Evolutionary conservation across 2,797 vertebrate genomes (phyloP), one percentile per base, ranked within the genome.

Genomic region (Philypnodon macrostomus): DNA sequence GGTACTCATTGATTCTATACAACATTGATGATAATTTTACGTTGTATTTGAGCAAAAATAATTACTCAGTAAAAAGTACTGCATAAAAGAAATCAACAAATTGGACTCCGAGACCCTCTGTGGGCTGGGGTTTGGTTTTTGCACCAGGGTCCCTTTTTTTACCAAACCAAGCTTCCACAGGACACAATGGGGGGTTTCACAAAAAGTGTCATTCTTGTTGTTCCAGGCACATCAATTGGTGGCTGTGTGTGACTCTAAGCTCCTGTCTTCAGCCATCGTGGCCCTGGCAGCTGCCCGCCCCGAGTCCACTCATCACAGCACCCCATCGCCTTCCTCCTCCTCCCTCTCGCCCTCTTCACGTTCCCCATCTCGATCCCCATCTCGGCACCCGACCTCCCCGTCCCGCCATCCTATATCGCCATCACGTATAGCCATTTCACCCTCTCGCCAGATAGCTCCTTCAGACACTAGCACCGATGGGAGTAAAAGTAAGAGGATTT

Each of bases 221-320:
- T 61, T 38, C 2, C 70, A 99, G 97, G 95, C 95, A 2, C 89
- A 95, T 54, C 97, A 99, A 84, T 74, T 99, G 71, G 94, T 98
- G 73, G 95, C 92, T 0, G 96, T 93, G 39, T 99, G 97, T 26
- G 95, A 99, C 84, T 95, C 93, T 73, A 98, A 97, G 80, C 84
- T 99, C 41, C 83, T 99, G 72, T 93, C 93, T 53, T 92, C 89
- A 47, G 94, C 95, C 78, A 98, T 98, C 82, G 84, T 96, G 0
- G 93, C 94, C 18, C 87, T 98, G 42, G 92, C 93, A 0, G 91
- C 95, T 0, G 97, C 96, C 1, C 90, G 95, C 15, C 96, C 95
- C 0, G 94, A 95, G 69, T 91, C 91, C 47, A 89, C 91, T 34
- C 95, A 90, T 39, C 94, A 88, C 60, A 86, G 91, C 63, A 94